A percentile compares a stretch with the other conserved stretches of the same genome.
These are phyloP conservation scores for Dipus sagitta DNA, from an alignment of 2,797 vertebrate species.

Conservation along the genomic window DNA sequence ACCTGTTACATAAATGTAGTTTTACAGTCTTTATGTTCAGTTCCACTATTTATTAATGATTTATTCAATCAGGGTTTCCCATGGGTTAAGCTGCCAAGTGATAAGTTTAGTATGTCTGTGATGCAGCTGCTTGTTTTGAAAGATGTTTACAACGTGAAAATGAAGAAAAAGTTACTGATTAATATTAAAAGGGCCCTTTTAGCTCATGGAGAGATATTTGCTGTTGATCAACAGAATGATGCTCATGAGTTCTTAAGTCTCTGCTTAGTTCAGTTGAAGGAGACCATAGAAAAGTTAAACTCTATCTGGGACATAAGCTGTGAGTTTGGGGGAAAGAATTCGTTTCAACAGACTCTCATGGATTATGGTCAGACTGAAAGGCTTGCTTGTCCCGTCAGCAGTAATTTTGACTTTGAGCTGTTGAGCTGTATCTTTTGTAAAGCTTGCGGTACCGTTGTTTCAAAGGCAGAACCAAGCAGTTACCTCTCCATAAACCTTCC, in stretches of 20 bases:
- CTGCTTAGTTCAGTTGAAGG: constrained; percentile 96
- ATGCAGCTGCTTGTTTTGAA: constrained; percentile 95
- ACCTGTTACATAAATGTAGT: constrained; percentile 99
- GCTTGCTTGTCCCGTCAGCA: constrained; percentile 93
- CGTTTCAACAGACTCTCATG: constrained; percentile 53
- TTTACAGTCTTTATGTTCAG: constrained; percentile 96
- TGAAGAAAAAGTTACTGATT: constrained; percentile 94
- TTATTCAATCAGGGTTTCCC: constrained; percentile 94
- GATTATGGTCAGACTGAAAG: constrained; percentile 88
- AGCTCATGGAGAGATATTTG: constrained; percentile 93
- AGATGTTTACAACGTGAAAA: constrained; percentile 92
- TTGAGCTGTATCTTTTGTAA: constrained; percentile 96
- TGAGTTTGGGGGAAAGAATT: constrained; percentile 85
- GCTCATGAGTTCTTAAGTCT: constrained; percentile 98
- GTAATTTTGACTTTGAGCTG: constrained; percentile 97
- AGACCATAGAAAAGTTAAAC: constrained; percentile 93
- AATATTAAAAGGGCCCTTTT: constrained; percentile 96
- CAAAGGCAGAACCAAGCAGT: constrained; percentile 52
- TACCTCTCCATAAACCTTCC: constrained; percentile 71
- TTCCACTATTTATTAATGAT: constrained; percentile 96
- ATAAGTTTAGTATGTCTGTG: constrained; percentile 94
- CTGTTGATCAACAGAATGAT: constrained; percentile 95
- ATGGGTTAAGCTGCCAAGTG: constrained; percentile 93
- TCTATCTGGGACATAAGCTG: constrained; percentile 90
- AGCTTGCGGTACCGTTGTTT: constrained; percentile 79